Conservation (phyloP, 2,888 invertebrate species). For the Macrosiphum euphorbiae region DNA sequence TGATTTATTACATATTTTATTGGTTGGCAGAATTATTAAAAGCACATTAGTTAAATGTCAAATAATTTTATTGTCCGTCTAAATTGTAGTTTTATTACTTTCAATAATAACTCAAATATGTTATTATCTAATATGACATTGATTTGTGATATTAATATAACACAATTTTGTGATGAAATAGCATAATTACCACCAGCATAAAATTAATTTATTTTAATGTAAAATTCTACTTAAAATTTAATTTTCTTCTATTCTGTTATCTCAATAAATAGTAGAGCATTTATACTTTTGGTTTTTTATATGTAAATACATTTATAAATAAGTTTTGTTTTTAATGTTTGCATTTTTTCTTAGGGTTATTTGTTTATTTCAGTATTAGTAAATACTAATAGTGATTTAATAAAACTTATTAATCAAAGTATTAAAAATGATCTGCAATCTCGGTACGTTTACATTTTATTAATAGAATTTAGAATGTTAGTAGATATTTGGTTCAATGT, state of each 20-base stretch:
- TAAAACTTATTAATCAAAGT: slow-evolving; percentile 98
- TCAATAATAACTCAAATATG: neutral
- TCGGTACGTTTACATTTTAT: slow-evolving; percentile 70
- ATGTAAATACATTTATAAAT: neutral
- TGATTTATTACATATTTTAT: neutral
- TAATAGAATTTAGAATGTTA: slow-evolving; percentile 4
- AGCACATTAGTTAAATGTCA: neutral
- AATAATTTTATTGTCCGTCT: neutral
- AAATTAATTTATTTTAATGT: neutral
- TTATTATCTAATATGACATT: neutral
- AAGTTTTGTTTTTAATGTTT: slow-evolving; percentile 33
- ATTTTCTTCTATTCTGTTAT: neutral
- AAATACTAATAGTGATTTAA: slow-evolving; percentile 98
- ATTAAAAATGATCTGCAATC: slow-evolving; percentile 98
- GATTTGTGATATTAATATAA: neutral
- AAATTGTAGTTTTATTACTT: neutral
- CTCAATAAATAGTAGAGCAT: neutral
- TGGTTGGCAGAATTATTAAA: neutral
- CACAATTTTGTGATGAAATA: neutral
- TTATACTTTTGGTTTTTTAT: neutral
- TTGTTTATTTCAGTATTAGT: slow-evolving; percentile 99
- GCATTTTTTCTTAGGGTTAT: slow-evolving; percentile 82
- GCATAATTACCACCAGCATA: neutral
- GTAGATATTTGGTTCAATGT: neutral
- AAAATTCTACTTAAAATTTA: neutral